A percentile compares a stretch with the other conserved stretches of the same genome.
Conservation (phyloP, 1,140 invertebrate species). For the Agraylea sexmaculata region DNA sequence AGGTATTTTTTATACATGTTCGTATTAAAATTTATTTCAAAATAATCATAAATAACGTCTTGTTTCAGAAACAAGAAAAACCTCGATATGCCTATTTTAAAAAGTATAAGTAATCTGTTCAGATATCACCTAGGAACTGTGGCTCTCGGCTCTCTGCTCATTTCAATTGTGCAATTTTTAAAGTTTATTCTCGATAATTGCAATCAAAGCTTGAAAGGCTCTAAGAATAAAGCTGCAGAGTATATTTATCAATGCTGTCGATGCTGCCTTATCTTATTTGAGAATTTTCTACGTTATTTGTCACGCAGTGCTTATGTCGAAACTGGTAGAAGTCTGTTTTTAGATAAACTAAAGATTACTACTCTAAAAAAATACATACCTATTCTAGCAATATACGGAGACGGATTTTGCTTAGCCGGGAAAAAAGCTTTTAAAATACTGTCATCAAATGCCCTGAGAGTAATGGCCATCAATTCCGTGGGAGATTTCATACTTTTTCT, state of each 20-base stretch:
- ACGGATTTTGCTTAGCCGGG: conserved; percentile 54
- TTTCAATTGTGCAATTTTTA: conserved; percentile 57
- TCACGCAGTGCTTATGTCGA: conserved; percentile 71
- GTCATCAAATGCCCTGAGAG: conserved; percentile 50
- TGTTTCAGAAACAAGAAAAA: conserved; percentile 50
- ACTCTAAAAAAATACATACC: conserved; percentile 2
- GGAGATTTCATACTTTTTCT: conserved; percentile 68
- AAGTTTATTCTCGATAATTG: conserved; percentile 39
- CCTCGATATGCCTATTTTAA: conserved; percentile 45
- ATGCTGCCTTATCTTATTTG: conserved; percentile 62
- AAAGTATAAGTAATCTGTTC: conserved; percentile 45
- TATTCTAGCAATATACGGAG: conserved; percentile 56
- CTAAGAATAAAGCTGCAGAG: conserved; percentile 30
- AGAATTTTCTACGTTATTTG: conserved; percentile 60
- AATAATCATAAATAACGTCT: conserved; percentile 17
- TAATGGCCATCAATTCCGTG: conserved; percentile 65
- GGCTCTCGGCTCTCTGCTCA: conserved; percentile 62
- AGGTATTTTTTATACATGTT: conserved; percentile 39
- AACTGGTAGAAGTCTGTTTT: conserved; percentile 43
- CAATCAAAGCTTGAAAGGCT: conserved; percentile 33
- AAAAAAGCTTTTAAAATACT: conserved; percentile 49
- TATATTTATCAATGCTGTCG: conserved; percentile 49
- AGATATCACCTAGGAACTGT: conserved; percentile 66
- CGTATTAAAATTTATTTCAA: conserved; percentile 11
- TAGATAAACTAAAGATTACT: conserved; percentile 8